Evolutionary conservation across 2,888 invertebrate species (phyloP).

Genomic region (Cepaea hortensis): DNA sequence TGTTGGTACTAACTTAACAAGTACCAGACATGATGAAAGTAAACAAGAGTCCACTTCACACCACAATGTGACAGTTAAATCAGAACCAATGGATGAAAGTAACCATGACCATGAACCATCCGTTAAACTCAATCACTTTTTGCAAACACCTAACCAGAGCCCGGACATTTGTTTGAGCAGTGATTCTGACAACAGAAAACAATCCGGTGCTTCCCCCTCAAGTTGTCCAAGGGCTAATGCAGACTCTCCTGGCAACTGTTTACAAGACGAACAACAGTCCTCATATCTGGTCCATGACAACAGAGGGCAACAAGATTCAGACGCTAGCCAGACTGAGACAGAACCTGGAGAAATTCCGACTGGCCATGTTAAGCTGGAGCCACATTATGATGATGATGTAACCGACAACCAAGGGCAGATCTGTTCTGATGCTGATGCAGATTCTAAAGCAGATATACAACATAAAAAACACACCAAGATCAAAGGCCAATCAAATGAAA

Average conservation of each 20-base stretch:
- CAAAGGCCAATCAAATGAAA: no score
- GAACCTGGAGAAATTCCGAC: slow-evolving; percentile 30
- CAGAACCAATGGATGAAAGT: slow-evolving; percentile 48
- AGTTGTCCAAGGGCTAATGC: neutral
- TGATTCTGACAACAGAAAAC: slow-evolving; percentile 17
- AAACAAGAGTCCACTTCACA: neutral
- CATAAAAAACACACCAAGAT: no score
- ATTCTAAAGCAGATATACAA: neutral
- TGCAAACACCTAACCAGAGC: slow-evolving; percentile 21
- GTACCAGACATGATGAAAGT: slow-evolving; percentile 2
- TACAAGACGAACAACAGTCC: neutral
- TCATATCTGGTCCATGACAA: neutral
- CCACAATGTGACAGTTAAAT: slow-evolving; percentile 35
- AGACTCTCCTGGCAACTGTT: neutral
- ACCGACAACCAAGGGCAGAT: neutral
- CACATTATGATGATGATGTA: neutral
- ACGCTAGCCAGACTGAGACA: slow-evolving; percentile 45
- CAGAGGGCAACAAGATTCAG: slow-evolving; percentile 30
- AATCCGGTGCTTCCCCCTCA: neutral
- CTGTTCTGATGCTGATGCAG: neutral
- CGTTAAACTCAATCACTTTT: slow-evolving; percentile 28
- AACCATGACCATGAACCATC: slow-evolving; percentile 41
- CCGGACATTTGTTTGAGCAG: slow-evolving; percentile 12
- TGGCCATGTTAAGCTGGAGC: slow-evolving; percentile 11
- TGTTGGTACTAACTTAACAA: neutral